Conservation (phyloP, 1,140 invertebrate genomes). For the Drosophila navojoa region DNA sequence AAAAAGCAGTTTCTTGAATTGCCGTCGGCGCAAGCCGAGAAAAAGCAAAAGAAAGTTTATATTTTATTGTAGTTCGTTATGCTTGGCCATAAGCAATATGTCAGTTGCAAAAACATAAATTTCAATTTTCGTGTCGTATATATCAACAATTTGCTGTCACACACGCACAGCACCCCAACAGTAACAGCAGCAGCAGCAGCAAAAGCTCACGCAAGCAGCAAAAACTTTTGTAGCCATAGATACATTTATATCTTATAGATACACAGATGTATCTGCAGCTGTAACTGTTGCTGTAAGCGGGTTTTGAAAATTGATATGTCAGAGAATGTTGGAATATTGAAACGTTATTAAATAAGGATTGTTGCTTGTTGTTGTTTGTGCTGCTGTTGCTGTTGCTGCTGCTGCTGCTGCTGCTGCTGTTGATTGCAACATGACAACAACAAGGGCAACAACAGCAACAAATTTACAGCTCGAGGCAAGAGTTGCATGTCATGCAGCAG, state of each 20-base stretch:
- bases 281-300: constrained; percentile 16
- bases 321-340: constrained; percentile 79
- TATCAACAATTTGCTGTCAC: constrained; percentile 70
- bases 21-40: too few relatives aligned
- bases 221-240: constrained; percentile 44
- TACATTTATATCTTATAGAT: constrained; percentile 36
- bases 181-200: not conserved
- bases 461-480: constrained; percentile 58
- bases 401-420: constrained; percentile 48
- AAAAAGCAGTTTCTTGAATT: too few relatives aligned
- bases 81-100: constrained; percentile 57
- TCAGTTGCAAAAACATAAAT: constrained; percentile 73
- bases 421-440: constrained; percentile 62
- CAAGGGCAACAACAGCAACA: constrained; percentile 39
- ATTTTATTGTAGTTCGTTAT: too few relatives aligned
- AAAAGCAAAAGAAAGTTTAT: too few relatives aligned
- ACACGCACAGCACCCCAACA: constrained; percentile 29
- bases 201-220: constrained; percentile 44
- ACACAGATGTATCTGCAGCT: constrained; percentile 31
- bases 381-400: constrained; percentile 17
- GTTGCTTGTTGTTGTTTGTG: constrained; percentile 21
- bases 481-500: constrained; percentile 77
- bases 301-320: constrained; percentile 78
- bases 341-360: constrained; percentile 76
- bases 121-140: constrained; percentile 79